Percentiles rank a stretch among this genome's conserved stretches.
Evolutionary conservation across 2,797 vertebrate genomes (phyloP).

Genomic region (Bucorvus abyssinicus): DNA sequence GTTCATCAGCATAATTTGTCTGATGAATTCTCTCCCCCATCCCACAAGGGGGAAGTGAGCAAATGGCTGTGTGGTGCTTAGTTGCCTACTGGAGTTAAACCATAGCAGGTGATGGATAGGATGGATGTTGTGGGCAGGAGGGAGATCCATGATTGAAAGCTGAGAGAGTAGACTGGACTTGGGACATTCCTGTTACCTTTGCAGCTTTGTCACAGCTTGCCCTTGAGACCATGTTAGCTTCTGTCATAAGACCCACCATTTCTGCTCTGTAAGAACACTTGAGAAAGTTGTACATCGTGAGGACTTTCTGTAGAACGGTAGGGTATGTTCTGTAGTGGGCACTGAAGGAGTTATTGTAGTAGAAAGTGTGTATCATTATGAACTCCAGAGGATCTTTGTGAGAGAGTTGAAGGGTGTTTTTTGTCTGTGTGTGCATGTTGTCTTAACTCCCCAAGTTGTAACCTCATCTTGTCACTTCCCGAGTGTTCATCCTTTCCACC

Average conservation of each 20-base stretch:
- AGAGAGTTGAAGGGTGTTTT: not conserved
- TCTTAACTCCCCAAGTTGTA: not conserved
- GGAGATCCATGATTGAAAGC: not conserved
- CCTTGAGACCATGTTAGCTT: not conserved
- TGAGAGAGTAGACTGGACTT: not conserved
- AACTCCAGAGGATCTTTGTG: not conserved
- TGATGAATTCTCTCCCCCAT: not conserved
- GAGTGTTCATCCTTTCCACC: not conserved
- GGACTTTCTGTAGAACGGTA: not conserved
- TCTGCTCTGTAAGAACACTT: not conserved
- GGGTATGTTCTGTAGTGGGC: not conserved
- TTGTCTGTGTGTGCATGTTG: not conserved
- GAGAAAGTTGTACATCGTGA: not conserved
- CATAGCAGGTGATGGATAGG: not conserved
- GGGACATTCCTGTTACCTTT: not conserved
- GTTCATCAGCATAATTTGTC: not conserved
- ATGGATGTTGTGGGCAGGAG: not conserved
- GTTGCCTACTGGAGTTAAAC: not conserved
- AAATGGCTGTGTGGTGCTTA: not conserved
- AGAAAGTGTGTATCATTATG: not conserved
- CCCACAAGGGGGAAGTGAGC: not conserved
- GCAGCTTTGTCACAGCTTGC: not conserved
- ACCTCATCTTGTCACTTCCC: not conserved
- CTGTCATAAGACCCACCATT: fast-evolving
- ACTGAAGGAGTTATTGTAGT: not conserved